Base-by-base conservation (phyloP, 1,140 invertebrate genomes). In the Drosophila mauritiana region DNA sequence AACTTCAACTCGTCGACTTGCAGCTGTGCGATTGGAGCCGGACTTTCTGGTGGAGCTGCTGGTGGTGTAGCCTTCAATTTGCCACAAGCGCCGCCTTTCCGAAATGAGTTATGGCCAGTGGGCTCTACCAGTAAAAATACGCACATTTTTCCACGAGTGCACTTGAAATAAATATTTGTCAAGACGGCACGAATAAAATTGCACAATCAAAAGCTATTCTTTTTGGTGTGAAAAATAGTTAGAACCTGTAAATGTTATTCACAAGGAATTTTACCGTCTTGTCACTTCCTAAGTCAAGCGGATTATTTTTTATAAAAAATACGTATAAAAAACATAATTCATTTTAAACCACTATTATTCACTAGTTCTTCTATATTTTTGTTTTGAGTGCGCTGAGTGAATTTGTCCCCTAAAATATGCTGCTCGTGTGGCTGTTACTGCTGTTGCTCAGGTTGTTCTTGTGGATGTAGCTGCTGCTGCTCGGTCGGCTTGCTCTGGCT, bases 61-160 rank as follows among this genome's bases (percentile, higher is more conserved):
- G 54, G 46, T 78, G 72, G 59, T 62, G 73, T 48, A 82, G 79
- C 75, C 83, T 83, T 64, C 83, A 88, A 86, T 86, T 83, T 88
- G 83, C 83, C 84, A 86, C 79, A 84, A 88, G 84, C 84, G 84
- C 84, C 83, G 83, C 83, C 83, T 89, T 70, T 48, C 52, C 34
- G 68, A 78, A 75, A 88, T 89, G 84, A 89, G 77, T 89, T 78
- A 89, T 89, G 85, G 73, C 36, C 73, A 76, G 37, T 49, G 43
- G 46, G 43, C 61, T 36, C 27, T 48, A 45, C 45, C 45, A 61
- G 56, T 36, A 53, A 51, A 65, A 55, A 48, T 62, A 79, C 46
- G 58, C 64, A 74, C 31, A 36, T 46, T 64, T 73, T 77, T 62
- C 37, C 25, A 12, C 61, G 10, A 2, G 22, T 22, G 55, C 59